Base-by-base conservation (phyloP, 1,140 invertebrate species). In the Cardiocondyla obscurior region DNA sequence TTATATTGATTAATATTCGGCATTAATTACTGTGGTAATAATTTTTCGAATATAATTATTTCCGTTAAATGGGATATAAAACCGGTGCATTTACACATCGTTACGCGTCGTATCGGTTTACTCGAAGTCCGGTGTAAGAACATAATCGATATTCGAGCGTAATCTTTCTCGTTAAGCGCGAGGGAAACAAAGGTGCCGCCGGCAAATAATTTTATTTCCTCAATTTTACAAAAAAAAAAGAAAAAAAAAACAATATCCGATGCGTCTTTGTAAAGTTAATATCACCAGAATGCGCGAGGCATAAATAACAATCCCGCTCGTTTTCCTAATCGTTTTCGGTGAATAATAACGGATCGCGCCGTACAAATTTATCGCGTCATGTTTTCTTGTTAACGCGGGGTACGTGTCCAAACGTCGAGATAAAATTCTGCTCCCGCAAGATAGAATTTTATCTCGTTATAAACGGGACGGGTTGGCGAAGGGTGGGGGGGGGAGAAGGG, bases 1-100 rank as follows among this genome's bases (percentile, higher is more conserved):
- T 67, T 67, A 42, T 3, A 1, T 46, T 60, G 42, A 77, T 51
- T 42, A 39, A 49, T 69, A 51, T 22, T 58, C 25, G 25, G 30
- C 64, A 44, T 73, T 86, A 73, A 83, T 87, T 77, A 77, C 28
- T 12, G 58, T 19, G 36, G 65, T 70, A 55, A 77, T 46, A 72
- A 49, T 49, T 73, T 67, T 12, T 53, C 16, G 42, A 25, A 60
- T 77, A 39, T 49, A 42, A 70, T 25, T 76, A 64, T 49, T 25
- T n/a, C 7, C 12, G 19, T 30, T 33, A 36, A 22, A 14, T 76
- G 46, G 12, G 8, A 14, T 33, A 28, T 64, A 36, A 64, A 76
- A 49, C 64, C 39, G 7, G 3, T 49, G 64, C 5, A 74, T 76
- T 64, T 60, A 28, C 8, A 28, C 19, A 28, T 58, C 25, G 12